Conservation (phyloP, 2,113 vertebrate species). For the Pseudonaja textilis region DNA sequence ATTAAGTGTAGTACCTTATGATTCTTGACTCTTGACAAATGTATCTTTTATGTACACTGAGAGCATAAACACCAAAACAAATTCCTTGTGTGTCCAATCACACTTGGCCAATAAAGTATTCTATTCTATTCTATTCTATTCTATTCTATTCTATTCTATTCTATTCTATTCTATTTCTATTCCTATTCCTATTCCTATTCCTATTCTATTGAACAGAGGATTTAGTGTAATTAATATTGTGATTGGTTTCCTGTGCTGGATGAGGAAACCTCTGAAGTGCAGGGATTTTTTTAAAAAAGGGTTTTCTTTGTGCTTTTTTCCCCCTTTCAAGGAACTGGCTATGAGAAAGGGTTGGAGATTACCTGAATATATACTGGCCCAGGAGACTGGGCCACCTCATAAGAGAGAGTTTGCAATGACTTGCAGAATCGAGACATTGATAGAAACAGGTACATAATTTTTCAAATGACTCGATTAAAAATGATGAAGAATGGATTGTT, state of each 20-base stretch:
- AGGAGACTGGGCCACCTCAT: slow-evolving; percentile 81
- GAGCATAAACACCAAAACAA: too few relatives aligned
- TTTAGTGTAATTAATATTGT: not conserved
- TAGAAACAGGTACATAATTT: slow-evolving; percentile 77
- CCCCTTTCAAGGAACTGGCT: slow-evolving; percentile 75
- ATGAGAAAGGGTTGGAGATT: slow-evolving; percentile 85
- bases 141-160: too few relatives aligned
- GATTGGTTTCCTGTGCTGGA: not conserved
- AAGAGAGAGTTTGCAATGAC: slow-evolving; percentile 83
- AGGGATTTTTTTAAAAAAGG: not conserved
- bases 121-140: too few relatives aligned
- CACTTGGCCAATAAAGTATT: too few relatives aligned
- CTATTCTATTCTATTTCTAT: too few relatives aligned
- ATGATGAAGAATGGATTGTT: slow-evolving; percentile 1
- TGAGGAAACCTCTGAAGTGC: not conserved
- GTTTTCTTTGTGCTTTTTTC: not conserved
- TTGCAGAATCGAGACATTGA: slow-evolving; percentile 80
- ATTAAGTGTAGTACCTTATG: too few relatives aligned
- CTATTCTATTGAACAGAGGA: not conserved
- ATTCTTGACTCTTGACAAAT: too few relatives aligned
- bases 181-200: too few relatives aligned
- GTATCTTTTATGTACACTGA: too few relatives aligned
- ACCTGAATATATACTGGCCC: slow-evolving; percentile 81
- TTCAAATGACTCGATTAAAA: not conserved
- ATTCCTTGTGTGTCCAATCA: too few relatives aligned